phyloP scores from a whole-genome alignment of 2,113 vertebrate species.

The Salvelinus fontinalis region DNA sequence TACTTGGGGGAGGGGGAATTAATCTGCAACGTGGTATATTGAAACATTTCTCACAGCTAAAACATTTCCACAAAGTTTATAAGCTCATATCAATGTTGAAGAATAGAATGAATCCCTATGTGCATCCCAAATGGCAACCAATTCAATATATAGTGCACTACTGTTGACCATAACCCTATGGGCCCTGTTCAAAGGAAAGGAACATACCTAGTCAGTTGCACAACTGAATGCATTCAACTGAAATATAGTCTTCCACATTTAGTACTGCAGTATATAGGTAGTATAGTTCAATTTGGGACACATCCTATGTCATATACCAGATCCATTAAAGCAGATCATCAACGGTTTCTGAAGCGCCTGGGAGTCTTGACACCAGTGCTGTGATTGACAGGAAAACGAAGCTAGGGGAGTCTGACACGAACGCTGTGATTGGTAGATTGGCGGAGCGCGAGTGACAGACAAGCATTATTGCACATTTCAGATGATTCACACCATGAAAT shows the following conservation, averaged over 20 bases:
- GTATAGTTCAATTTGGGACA: background rate
- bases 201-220: too few species aligned
- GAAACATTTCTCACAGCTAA: background rate
- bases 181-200: too few species aligned
- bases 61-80: background rate
- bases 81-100: background rate
- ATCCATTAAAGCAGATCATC: background rate
- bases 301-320: too few species aligned
- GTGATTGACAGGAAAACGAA: conserved; percentile 1
- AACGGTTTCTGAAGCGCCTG: background rate
- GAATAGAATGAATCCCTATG: too few species aligned
- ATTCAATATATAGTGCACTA: too few species aligned
- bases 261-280: too few species aligned
- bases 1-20: background rate
- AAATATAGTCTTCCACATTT: too few species aligned
- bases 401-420: too few species aligned
- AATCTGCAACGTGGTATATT: background rate
- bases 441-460: conserved; percentile 10
- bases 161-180: too few species aligned
- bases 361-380: conserved; percentile 11
- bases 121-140: too few species aligned
- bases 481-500: conserved; percentile 35
- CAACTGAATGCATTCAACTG: too few species aligned
- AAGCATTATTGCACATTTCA: conserved; percentile 25
- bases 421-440: conserved; percentile 7